A percentile compares a stretch with the other conserved stretches of the same genome.
Evolutionary conservation across 2,888 invertebrate genomes (phyloP).

Genomic region (Harpalus rufipes): DNA sequence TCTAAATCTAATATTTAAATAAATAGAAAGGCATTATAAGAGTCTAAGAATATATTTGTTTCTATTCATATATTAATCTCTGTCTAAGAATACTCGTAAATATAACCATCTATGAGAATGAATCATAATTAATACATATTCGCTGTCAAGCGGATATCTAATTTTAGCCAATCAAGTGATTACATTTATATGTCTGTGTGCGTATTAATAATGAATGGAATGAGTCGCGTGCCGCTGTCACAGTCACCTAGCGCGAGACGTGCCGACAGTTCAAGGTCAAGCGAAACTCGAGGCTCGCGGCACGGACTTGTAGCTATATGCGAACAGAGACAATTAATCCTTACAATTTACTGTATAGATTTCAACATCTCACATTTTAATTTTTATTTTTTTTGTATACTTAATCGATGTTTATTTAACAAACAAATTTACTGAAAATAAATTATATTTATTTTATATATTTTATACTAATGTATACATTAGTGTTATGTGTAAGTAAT

Average conservation of each 20-base stretch:
- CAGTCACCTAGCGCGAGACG: not conserved
- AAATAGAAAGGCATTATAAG: not conserved
- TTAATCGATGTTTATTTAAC: too few relatives aligned
- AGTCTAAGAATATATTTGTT: not conserved
- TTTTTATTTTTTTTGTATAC: not conserved
- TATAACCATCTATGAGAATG: not conserved
- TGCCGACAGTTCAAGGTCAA: slow-evolving; percentile 8
- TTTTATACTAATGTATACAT: too few relatives aligned
- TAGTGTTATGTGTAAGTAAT: too few relatives aligned
- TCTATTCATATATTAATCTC: not conserved
- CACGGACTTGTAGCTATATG: not conserved
- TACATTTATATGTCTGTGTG: not conserved
- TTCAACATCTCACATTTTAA: not conserved
- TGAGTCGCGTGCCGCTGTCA: slow-evolving; percentile 22
- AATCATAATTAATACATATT: not conserved
- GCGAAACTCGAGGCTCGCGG: not conserved
- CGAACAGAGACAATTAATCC: not conserved
- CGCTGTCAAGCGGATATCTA: not conserved
- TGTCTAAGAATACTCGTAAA: not conserved
- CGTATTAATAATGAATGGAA: slow-evolving; percentile 21
- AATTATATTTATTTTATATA: too few relatives aligned
- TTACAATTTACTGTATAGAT: not conserved
- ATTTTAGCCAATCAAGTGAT: slow-evolving; percentile 18
- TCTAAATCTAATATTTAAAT: too few relatives aligned
- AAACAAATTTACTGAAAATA: too few relatives aligned